Conservation (phyloP, 2,888 invertebrate species). For the Ectobius pallidus region DNA sequence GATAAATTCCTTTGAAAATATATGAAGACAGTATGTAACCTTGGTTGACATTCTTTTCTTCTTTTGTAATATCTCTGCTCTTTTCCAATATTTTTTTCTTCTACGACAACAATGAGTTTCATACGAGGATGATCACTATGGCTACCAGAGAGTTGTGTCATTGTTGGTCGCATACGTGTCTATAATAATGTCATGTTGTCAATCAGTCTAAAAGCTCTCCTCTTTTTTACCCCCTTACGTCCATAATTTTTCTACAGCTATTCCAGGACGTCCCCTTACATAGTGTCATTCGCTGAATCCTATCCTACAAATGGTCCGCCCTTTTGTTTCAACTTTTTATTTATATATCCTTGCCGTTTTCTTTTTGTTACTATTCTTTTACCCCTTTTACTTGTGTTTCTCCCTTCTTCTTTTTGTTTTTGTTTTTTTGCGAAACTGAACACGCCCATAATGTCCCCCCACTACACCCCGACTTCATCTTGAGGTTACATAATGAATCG, state of each 20-base stretch:
- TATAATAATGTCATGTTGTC: slow-evolving; percentile 11
- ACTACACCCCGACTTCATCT: too few relatives aligned
- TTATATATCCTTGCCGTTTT: background rate
- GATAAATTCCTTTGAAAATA: too few relatives aligned
- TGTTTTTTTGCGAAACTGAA: background rate
- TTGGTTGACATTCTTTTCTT: background rate
- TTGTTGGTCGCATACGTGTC: background rate
- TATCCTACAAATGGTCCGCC: slow-evolving; percentile 1
- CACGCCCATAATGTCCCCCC: background rate
- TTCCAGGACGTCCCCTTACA: background rate
- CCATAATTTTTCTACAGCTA: slow-evolving; percentile 15
- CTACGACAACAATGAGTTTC: background rate
- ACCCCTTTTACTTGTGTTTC: too few relatives aligned
- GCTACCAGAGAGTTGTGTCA: background rate
- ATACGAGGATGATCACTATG: background rate
- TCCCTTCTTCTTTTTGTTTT: too few relatives aligned
- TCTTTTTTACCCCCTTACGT: background rate
- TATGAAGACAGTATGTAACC: background rate
- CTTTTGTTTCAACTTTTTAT: background rate
- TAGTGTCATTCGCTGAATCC: slow-evolving; percentile 16
- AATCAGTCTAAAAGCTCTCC: slow-evolving; percentile 22
- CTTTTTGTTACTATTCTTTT: background rate
- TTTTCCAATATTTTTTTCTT: background rate
- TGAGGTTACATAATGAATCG: background rate
- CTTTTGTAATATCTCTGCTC: background rate